Evolutionary conservation across 2,113 vertebrate species (phyloP).

Genomic region (Monarcha castaneiventris): DNA sequence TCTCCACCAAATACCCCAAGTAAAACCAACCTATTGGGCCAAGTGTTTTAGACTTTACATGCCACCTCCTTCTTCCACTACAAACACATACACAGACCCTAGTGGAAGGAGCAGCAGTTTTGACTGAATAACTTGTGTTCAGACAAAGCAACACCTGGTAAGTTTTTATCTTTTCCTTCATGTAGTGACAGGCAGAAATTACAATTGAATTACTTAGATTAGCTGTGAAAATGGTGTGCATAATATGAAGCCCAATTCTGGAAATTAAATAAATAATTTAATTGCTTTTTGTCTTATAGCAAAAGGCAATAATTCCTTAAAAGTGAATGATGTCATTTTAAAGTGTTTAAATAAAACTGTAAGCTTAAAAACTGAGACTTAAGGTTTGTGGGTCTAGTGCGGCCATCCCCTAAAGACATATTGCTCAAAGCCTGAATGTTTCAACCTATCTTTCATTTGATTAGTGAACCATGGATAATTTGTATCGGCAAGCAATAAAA

Average conservation of each 20-base stretch:
- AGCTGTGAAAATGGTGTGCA: neutral
- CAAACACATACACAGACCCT: neutral
- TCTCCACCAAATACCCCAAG: neutral
- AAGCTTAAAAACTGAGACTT: neutral
- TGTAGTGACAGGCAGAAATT: neutral
- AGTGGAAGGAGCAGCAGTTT: neutral
- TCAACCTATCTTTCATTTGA: neutral
- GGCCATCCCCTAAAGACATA: neutral
- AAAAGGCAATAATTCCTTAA: neutral
- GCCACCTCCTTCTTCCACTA: neutral
- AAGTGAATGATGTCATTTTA: neutral
- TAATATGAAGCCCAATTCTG: neutral
- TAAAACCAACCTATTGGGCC: neutral
- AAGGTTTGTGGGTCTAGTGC: neutral
- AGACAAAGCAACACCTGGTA: neutral
- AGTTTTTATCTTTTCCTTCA: neutral
- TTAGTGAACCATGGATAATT: conserved; percentile 20
- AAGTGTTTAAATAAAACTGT: neutral
- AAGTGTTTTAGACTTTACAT: neutral
- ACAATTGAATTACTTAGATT: neutral
- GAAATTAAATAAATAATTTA: neutral
- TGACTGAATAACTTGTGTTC: neutral
- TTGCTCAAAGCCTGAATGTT: neutral
- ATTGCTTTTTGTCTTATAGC: neutral
- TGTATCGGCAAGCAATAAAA: conserved; percentile 2